phyloP scores from a whole-genome alignment of 2,113 vertebrate genomes.

The Solea senegalensis region DNA sequence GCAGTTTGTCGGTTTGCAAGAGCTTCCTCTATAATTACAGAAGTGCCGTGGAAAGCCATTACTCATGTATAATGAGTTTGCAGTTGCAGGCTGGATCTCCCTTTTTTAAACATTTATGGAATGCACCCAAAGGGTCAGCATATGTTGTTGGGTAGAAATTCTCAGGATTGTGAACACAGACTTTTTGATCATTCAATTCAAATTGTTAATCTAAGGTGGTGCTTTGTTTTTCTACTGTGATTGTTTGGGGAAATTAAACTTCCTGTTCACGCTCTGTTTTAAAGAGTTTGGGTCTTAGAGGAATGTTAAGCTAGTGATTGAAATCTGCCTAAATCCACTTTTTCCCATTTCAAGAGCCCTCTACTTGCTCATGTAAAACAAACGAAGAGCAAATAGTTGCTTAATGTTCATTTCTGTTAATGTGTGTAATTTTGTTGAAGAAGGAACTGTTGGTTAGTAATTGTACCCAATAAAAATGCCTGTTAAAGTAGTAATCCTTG shows the following conservation, averaged over 20 bases:
- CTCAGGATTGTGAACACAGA: not conserved
- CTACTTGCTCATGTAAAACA: not conserved
- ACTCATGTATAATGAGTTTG: constrained; percentile 34
- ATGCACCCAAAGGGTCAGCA: constrained; percentile 3
- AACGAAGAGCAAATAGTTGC: not conserved
- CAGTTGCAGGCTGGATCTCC: constrained; percentile 10
- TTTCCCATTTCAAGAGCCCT: constrained; percentile 9
- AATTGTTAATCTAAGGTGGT: constrained; percentile 39
- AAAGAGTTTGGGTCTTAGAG: constrained; percentile 10
- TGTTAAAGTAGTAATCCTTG: constrained; percentile 26
- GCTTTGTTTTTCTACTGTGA: constrained; percentile 46
- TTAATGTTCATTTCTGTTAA: not conserved
- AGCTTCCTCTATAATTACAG: constrained; percentile 61
- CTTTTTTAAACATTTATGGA: constrained; percentile 43
- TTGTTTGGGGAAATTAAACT: constrained; percentile 51
- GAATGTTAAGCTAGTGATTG: constrained; percentile 51
- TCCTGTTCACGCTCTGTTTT: constrained; percentile 59
- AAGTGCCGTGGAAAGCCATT: constrained; percentile 37
- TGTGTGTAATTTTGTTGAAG: constrained; percentile 18
- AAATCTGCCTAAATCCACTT: not conserved
- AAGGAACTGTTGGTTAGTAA: constrained; percentile 12
- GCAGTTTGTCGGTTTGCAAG: constrained; percentile 6
- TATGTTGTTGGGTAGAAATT: not conserved
- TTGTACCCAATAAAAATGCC: constrained; percentile 45
- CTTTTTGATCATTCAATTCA: constrained; percentile 29